Base-by-base conservation (phyloP, 2,888 invertebrate species). In the Brachynemurus nebulosus region DNA sequence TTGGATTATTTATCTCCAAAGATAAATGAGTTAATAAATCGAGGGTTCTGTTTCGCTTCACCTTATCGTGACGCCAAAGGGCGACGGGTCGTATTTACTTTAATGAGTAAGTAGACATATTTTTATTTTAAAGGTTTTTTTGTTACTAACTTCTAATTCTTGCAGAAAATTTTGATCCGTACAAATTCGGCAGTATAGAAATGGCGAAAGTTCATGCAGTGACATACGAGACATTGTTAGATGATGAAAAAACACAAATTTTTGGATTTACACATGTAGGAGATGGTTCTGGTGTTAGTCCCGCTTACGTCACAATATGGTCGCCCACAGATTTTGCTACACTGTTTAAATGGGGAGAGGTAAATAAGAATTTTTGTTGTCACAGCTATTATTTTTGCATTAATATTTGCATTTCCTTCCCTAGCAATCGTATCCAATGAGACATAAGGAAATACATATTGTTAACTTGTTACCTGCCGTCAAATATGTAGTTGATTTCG, bases 401-500 rank as follows among this genome's bases (percentile, higher is more conserved):
- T 23, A 23, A 19, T 44, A 8, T 21, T 2, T 21, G 3, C 23
- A 21, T 12, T 20, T 20, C 23, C 11, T 40, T 45, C 62, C 70
- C 44, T 63, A 80, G 78, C 83, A 85, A 72, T 82, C 85, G 0
- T 51, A 81, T 48, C 86, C 88, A 6, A 74, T 86, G 71, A 70
- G 86, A 12, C 86, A 86, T 63, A 86, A 85, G 61, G 77, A 77
- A 56, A 72, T 84, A 34, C 80, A 86, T 57, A 65, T 80, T 46
- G 62, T 85, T 25, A 80, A 85, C 57, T 65, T 86, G 12, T 81
- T 83, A 1, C 56, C 72, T n/a, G 70, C 81, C 1, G 59, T 86
- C n/a, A 79, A 78, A 54, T 84, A 82, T 62, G 70, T 84, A 17
- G 76, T 81, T 46, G 85, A 86, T 56, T 80, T 86, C 56, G 77